phyloP scores from a whole-genome alignment of 2,888 invertebrate genomes.

The Chirona hameri region DNA sequence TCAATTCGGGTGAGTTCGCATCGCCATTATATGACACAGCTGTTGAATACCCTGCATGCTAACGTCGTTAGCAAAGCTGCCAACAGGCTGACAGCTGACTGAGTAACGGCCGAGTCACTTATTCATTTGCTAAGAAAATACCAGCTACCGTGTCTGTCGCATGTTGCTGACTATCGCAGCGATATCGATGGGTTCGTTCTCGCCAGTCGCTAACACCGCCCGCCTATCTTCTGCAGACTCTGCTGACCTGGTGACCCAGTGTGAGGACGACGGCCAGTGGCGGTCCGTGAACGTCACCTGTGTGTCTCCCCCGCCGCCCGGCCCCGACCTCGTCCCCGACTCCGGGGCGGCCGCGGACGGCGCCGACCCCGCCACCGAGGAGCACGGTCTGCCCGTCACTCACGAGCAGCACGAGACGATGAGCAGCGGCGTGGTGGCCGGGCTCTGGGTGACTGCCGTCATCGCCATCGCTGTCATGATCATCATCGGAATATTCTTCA shows the following conservation, averaged over 20 bases:
- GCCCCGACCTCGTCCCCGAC: slow-evolving; percentile 23
- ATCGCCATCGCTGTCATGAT: slow-evolving; percentile 29
- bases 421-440: slow-evolving; percentile 27
- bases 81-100: too few relatives aligned
- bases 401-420: slow-evolving; percentile 4
- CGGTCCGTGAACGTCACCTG: slow-evolving; percentile 41
- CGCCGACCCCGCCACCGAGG: slow-evolving; percentile 35
- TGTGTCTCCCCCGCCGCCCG: slow-evolving; percentile 34
- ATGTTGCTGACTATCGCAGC: too few relatives aligned
- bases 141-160: too few relatives aligned
- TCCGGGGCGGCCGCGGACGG: background rate
- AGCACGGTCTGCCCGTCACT: slow-evolving; percentile 29
- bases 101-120: too few relatives aligned
- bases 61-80: too few relatives aligned
- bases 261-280: slow-evolving; percentile 41
- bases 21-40: too few relatives aligned
- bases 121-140: too few relatives aligned
- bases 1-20: slow-evolving; percentile 31
- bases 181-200: too few relatives aligned
- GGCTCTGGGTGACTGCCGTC: slow-evolving; percentile 29
- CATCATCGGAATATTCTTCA: slow-evolving; percentile 31
- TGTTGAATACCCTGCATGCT: too few relatives aligned
- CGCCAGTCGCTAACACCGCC: too few relatives aligned
- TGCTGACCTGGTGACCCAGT: slow-evolving; percentile 39
- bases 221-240: slow-evolving; percentile 37